Evolutionary conservation across 2,888 invertebrate genomes (phyloP).

Genomic region (Melieria picta): DNA sequence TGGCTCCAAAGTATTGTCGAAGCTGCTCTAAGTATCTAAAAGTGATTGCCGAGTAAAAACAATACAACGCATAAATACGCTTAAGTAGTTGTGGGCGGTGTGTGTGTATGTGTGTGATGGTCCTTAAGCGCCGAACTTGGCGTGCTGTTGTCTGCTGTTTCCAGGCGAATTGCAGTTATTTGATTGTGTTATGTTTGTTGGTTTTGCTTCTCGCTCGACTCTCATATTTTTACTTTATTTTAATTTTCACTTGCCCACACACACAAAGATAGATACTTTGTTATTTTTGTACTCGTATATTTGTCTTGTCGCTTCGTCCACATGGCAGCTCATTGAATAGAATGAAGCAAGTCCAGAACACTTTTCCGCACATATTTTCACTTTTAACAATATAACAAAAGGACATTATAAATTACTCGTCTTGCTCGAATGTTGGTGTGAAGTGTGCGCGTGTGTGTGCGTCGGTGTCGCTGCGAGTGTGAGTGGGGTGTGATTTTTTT

Average conservation of each 20-base stretch:
- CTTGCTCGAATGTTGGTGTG: slow-evolving; percentile 11
- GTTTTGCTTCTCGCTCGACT: too few relatives aligned
- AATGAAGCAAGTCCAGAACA: not conserved
- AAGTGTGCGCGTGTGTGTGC: not conserved
- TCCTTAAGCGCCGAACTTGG: slow-evolving; percentile 42
- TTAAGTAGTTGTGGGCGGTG: slow-evolving; percentile 13
- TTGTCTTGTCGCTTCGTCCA: not conserved
- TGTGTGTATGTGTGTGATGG: slow-evolving; percentile 26
- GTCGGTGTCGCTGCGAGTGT: slow-evolving; percentile 22
- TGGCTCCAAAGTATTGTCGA: not conserved
- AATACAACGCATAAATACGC: slow-evolving; percentile 9
- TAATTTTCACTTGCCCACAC: too few relatives aligned
- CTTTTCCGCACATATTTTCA: slow-evolving; percentile 53
- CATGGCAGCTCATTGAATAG: not conserved
- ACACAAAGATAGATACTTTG: too few relatives aligned
- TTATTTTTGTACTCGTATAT: slow-evolving; percentile 16
- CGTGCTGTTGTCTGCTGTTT: slow-evolving; percentile 10
- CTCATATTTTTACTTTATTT: too few relatives aligned
- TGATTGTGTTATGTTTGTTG: slow-evolving; percentile 3
- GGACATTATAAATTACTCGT: slow-evolving; percentile 56
- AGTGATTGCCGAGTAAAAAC: slow-evolving; percentile 17
- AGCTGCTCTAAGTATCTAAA: slow-evolving; percentile 6
- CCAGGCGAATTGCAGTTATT: slow-evolving; percentile 9
- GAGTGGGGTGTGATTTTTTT: not conserved
- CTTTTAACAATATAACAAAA: slow-evolving; percentile 55